Evolutionary conservation across 2,113 vertebrate species (phyloP).

Genomic region (Oncorhynchus keta): DNA sequence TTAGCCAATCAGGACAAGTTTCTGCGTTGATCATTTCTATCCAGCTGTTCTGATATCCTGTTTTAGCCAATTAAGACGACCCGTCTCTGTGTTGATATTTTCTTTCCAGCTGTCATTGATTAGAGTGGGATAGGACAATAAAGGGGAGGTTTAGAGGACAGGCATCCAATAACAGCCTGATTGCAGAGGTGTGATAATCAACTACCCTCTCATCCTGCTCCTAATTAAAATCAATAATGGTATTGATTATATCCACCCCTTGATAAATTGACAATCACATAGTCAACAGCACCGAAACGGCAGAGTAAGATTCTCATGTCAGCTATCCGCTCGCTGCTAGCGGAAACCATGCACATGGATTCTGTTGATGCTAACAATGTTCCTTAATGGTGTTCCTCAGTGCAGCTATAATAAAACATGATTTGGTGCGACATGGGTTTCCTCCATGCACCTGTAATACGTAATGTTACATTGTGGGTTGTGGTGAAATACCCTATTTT

Average conservation of each 20-base stretch:
- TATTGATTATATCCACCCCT: constrained; percentile 49
- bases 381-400: background rate
- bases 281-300: constrained; percentile 21
- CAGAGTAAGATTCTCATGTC: constrained; percentile 1
- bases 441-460: too few species aligned
- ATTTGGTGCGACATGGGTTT: too few species aligned
- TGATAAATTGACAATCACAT: constrained; percentile 40
- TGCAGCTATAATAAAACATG: too few species aligned
- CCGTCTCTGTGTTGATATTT: constrained; percentile 9
- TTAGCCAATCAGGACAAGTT: too few species aligned
- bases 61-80: constrained; percentile 4
- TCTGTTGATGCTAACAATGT: constrained; percentile 7
- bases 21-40: too few species aligned
- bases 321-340: background rate
- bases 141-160: constrained; percentile 1
- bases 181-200: constrained; percentile 32
- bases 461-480: too few species aligned
- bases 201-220: constrained; percentile 21
- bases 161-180: constrained; percentile 42
- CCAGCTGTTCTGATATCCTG: background rate
- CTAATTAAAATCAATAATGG: constrained; percentile 27
- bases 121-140: constrained; percentile 12
- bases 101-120: background rate
- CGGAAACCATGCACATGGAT: background rate
- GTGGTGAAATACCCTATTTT: too few species aligned